phyloP scores from a whole-genome alignment of 2,113 vertebrate species.

The Sardina pilchardus region DNA sequence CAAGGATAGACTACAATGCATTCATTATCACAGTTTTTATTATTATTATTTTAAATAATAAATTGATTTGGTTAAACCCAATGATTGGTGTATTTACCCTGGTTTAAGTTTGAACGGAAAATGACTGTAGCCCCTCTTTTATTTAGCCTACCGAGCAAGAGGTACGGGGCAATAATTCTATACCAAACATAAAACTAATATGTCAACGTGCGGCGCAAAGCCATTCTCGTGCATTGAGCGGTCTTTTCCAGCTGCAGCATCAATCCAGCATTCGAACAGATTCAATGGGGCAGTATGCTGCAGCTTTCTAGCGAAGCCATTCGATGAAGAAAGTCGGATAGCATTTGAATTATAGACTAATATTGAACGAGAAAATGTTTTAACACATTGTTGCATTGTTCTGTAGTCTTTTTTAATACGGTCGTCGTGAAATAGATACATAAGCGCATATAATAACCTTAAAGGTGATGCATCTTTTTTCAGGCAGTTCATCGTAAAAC shows the following conservation, averaged over 20 bases:
- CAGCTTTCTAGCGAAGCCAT: background rate
- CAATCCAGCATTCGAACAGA: background rate
- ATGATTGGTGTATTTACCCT: background rate
- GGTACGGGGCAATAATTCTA: background rate
- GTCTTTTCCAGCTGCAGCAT: conserved; percentile 16
- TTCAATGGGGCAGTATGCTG: background rate
- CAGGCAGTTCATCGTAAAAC: background rate
- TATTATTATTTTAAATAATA: background rate
- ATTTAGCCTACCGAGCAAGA: conserved; percentile 4
- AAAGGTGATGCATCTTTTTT: background rate
- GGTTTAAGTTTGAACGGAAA: background rate
- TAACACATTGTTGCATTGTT: background rate
- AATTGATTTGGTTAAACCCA: background rate
- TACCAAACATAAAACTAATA: conserved; percentile 32
- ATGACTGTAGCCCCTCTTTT: background rate
- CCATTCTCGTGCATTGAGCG: conserved; percentile 21
- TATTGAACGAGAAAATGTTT: background rate
- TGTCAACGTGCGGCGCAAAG: conserved; percentile 29
- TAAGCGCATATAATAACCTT: background rate
- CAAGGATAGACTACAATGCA: background rate
- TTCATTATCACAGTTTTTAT: background rate
- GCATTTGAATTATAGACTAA: background rate
- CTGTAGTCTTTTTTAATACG: background rate
- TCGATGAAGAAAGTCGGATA: background rate
- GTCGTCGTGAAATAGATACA: background rate